phyloP scores from a whole-genome alignment of 2,888 invertebrate species.

The Thalpophila matura region DNA sequence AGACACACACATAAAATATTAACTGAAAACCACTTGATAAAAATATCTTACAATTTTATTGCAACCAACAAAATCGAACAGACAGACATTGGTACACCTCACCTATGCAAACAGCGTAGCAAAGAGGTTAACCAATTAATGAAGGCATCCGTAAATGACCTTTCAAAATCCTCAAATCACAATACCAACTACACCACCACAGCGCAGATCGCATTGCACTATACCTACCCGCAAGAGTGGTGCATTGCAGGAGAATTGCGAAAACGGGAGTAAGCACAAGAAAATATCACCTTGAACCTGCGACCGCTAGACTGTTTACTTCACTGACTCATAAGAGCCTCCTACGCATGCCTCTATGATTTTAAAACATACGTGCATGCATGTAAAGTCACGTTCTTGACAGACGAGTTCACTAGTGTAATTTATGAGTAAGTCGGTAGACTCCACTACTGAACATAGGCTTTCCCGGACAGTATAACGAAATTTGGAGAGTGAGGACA shows the following conservation, averaged over 20 bases:
- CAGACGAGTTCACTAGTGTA: not conserved
- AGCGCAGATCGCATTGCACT: not conserved
- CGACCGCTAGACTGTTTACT: constrained; percentile 67
- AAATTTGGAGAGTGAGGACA: not conserved
- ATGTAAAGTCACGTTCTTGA: constrained; percentile 33
- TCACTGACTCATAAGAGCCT: constrained; percentile 59
- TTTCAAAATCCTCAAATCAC: not conserved
- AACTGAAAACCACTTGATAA: no score
- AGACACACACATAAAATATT: no score
- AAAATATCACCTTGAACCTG: constrained; percentile 68
- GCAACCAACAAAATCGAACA: no score
- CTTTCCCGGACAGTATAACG: not conserved
- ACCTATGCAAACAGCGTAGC: no score
- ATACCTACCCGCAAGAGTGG: constrained; percentile 37
- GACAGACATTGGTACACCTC: no score
- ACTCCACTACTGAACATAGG: not conserved
- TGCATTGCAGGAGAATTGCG: constrained; percentile 63
- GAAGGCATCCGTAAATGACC: no score
- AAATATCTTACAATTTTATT: no score
- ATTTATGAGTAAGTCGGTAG: not conserved
- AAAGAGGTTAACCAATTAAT: no score
- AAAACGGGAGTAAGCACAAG: constrained; percentile 20
- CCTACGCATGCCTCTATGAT: constrained; percentile 42
- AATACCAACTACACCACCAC: not conserved
- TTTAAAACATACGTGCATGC: constrained; percentile 33